A percentile compares a stretch with the other conserved stretches of the same genome.
Evolutionary conservation across 2,797 vertebrate species (phyloP).

Genomic region (Mormyrus proboscirostris): DNA sequence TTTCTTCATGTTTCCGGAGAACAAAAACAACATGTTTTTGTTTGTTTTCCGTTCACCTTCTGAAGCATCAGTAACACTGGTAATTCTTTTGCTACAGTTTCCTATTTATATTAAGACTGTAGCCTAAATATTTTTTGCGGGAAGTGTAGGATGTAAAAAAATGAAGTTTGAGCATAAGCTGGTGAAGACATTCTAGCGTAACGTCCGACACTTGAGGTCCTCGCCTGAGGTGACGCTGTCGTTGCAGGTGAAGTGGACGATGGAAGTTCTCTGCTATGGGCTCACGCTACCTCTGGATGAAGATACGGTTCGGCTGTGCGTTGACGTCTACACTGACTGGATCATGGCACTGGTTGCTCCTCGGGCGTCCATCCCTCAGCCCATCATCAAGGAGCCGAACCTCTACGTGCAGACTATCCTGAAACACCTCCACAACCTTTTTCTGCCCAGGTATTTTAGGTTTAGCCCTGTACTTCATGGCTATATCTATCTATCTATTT

Average conservation of each 20-base stretch:
- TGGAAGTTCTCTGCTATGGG: constrained; percentile 89
- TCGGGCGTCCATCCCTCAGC: constrained; percentile 79
- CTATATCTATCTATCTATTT: background rate
- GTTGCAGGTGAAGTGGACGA: constrained; percentile 87
- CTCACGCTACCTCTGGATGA: constrained; percentile 82
- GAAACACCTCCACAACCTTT: constrained; percentile 82
- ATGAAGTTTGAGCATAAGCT: background rate
- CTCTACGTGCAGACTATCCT: constrained; percentile 85
- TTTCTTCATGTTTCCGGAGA: background rate
- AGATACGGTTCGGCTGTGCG: constrained; percentile 84
- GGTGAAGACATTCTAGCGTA: background rate
- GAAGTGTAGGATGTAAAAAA: background rate
- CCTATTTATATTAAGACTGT: background rate
- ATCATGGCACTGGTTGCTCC: constrained; percentile 81
- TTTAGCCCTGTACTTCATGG: background rate
- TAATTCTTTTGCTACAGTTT: background rate
- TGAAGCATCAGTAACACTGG: background rate
- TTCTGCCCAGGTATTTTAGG: constrained; percentile 74
- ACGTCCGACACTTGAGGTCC: background rate
- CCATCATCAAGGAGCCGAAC: constrained; percentile 83
- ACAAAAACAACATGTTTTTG: background rate
- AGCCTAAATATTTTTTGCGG: background rate
- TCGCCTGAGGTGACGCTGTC: background rate
- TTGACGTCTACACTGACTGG: constrained; percentile 91
- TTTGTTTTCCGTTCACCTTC: background rate